Percentiles rank a stretch among this genome's conserved stretches.
Evolutionary conservation across 2,888 invertebrate genomes (phyloP).

Genomic region (Sphaeridia pumilis): DNA sequence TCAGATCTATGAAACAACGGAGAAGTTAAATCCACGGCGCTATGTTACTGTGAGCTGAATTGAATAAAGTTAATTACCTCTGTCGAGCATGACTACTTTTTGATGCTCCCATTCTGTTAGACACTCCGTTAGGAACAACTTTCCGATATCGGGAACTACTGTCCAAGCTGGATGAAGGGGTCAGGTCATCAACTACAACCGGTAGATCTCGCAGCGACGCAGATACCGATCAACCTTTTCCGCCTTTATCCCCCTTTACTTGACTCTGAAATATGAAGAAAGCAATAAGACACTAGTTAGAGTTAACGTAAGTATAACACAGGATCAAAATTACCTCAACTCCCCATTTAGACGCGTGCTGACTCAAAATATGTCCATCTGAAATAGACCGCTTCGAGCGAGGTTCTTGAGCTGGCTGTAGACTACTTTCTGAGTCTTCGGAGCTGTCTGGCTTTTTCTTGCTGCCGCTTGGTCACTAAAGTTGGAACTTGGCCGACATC

Average conservation of each 20-base stretch:
- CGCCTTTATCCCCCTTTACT: constrained; percentile 10
- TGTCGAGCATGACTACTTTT: constrained; percentile 28
- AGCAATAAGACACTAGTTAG: too few relatives aligned
- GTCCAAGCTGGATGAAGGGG: constrained; percentile 32
- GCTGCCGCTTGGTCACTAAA: constrained; percentile 31
- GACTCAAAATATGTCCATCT: constrained; percentile 32
- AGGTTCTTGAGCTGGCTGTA: constrained; percentile 2
- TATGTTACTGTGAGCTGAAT: too few relatives aligned
- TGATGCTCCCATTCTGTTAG: constrained; percentile 18
- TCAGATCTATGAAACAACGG: constrained; percentile 66
- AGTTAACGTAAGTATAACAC: too few relatives aligned
- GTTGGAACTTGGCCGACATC: constrained; percentile 40
- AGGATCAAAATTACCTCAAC: too few relatives aligned
- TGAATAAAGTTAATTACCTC: too few relatives aligned
- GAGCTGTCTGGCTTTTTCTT: constrained; percentile 13
- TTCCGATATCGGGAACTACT: constrained; percentile 26
- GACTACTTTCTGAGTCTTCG: constrained; percentile 13
- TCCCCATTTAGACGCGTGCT: constrained; percentile 17
- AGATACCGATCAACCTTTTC: constrained; percentile 24
- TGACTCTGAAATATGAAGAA: constrained; percentile 5
- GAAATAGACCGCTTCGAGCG: constrained; percentile 29
- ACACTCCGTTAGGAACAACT: constrained; percentile 26
- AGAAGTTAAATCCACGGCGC: too few relatives aligned
- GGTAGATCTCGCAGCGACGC: constrained; percentile 35
- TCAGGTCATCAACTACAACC: constrained; percentile 20